phyloP scores from a whole-genome alignment of 1,140 invertebrate species.

The Dendroctonus valens region DNA sequence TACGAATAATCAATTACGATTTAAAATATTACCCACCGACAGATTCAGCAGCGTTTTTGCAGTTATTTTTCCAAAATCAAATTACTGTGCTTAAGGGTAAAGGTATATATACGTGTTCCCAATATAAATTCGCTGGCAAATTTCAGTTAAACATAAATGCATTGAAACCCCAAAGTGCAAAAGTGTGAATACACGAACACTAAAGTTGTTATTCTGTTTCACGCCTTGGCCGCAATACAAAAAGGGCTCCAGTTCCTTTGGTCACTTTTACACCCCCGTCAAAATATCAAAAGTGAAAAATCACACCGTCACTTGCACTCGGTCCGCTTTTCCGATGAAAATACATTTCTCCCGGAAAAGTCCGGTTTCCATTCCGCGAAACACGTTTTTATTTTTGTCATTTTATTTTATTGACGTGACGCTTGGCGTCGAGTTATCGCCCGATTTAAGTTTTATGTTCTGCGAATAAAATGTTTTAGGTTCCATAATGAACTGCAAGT shows the following conservation, averaged over 20 bases:
- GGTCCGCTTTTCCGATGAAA: conserved; percentile 23
- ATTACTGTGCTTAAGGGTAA: too few species aligned
- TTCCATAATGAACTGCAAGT: too few species aligned
- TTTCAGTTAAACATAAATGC: too few species aligned
- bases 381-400: conserved; percentile 26
- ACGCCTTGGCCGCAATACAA: conserved; percentile 21
- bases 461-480: conserved; percentile 1
- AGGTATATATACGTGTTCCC: too few species aligned
- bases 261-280: conserved; percentile 45
- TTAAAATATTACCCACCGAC: too few species aligned
- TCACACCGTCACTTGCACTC: conserved; percentile 44
- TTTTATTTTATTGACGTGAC: conserved; percentile 22
- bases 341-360: conserved; percentile 23
- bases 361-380: conserved; percentile 28
- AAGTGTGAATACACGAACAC: conserved; percentile 2
- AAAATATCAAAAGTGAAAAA: conserved; percentile 47
- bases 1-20: too few species aligned
- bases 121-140: too few species aligned
- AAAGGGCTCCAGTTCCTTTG: conserved; percentile 38
- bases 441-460: conserved; percentile 14
- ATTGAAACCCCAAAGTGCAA: too few species aligned
- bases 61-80: too few species aligned
- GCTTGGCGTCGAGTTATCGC: conserved; percentile 4
- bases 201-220: conserved; percentile 1
- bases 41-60: too few species aligned